These are phyloP conservation scores for Brachionus plicatilis DNA, from an alignment of 1,140 invertebrate species.

Conservation along the genomic window DNA sequence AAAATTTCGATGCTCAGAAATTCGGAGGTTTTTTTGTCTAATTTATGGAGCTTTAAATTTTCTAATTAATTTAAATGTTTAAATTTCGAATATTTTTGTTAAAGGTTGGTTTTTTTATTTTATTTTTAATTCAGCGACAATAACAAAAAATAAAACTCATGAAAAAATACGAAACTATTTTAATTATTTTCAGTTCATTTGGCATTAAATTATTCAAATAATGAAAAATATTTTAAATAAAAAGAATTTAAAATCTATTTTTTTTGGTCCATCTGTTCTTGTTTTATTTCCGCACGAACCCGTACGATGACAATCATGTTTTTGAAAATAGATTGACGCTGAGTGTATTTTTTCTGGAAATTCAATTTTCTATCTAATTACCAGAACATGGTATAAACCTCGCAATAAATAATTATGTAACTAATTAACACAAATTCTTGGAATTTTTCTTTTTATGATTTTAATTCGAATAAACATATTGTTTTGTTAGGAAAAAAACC, in stretches of 20 bases:
- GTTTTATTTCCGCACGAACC: slow-evolving; percentile 13
- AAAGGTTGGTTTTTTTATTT: background rate
- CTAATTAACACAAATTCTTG: slow-evolving; percentile 23
- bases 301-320: slow-evolving; percentile 5
- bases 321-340: background rate
- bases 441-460: slow-evolving; percentile 10
- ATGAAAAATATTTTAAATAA: background rate
- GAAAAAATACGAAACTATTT: background rate
- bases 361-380: slow-evolving; percentile 20
- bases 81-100: background rate
- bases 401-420: slow-evolving; percentile 6
- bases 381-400: background rate
- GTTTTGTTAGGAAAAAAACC: background rate
- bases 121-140: background rate
- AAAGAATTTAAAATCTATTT: background rate
- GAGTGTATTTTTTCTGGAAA: background rate
- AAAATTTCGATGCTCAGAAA: background rate
- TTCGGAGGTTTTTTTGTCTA: background rate
- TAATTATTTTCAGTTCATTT: background rate
- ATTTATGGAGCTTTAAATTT: background rate
- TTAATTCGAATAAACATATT: slow-evolving; percentile 5
- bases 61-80: slow-evolving; percentile 29
- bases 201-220: background rate
- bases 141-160: background rate
- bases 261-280: background rate